These are phyloP conservation scores for Steinernema hermaphroditum DNA, from an alignment of 2,888 invertebrate species.

Conservation along the genomic window DNA sequence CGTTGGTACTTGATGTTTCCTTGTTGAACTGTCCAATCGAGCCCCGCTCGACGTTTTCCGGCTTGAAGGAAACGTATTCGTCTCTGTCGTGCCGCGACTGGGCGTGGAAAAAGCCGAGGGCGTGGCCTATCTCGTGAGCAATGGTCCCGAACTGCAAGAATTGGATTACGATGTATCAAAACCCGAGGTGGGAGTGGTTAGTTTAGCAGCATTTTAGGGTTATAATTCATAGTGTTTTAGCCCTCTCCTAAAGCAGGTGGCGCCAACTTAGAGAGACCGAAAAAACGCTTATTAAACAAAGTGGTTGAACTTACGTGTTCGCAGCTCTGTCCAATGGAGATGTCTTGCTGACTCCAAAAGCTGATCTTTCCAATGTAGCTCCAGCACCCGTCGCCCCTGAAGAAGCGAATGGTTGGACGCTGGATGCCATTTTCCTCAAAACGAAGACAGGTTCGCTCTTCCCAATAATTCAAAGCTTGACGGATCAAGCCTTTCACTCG, in stretches of 20 bases:
- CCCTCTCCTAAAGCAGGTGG: too few species aligned
- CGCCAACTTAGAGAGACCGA: too few species aligned
- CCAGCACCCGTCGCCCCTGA: slow-evolving; percentile 42
- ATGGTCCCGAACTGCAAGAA: slow-evolving; percentile 43
- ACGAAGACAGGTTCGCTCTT: slow-evolving; percentile 42
- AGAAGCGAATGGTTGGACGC: slow-evolving; percentile 28
- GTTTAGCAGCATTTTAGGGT: too few species aligned
- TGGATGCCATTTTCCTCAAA: slow-evolving; percentile 40
- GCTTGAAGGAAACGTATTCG: slow-evolving; percentile 43
- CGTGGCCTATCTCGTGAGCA: slow-evolving; percentile 49
- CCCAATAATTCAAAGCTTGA: slow-evolving; percentile 44
- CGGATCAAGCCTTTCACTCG: slow-evolving; percentile 28
- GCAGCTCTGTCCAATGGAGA: slow-evolving; percentile 42
- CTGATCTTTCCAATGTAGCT: slow-evolving; percentile 46
- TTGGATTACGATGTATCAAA: neutral
- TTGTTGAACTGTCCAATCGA: slow-evolving; percentile 41
- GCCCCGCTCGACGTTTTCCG: slow-evolving; percentile 41
- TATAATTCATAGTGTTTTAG: too few species aligned
- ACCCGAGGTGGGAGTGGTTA: too few species aligned
- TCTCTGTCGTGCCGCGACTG: slow-evolving; percentile 50
- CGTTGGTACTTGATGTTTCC: slow-evolving; percentile 31
- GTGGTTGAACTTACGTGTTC: slow-evolving; percentile 45
- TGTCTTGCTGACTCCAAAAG: slow-evolving; percentile 36
- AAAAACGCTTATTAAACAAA: too few species aligned
- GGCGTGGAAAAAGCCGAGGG: slow-evolving; percentile 51